Base-by-base conservation (phyloP, 2,888 invertebrate species). In the Mamestra brassicae region DNA sequence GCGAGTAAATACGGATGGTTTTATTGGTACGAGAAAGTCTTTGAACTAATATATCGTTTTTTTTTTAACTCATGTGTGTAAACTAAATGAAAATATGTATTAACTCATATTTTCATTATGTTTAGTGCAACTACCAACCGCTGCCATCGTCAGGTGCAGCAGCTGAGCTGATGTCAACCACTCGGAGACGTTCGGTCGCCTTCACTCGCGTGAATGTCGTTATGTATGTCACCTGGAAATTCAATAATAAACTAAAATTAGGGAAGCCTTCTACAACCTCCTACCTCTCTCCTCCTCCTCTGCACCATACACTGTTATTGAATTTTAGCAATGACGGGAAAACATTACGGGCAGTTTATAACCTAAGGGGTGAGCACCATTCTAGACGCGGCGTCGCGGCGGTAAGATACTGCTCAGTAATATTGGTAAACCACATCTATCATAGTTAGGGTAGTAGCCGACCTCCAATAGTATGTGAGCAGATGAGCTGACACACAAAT, bases 141-240 rank as follows among this genome's bases (percentile, higher is more conserved):
- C 71, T 54, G 64, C 60, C 69, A 34, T 69, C 67, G 4, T 76
- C 72, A 1, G 74, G 68, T 5, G 81, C 72, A 1, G 74, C 69
- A 6, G 81, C 78, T 0, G 92, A 89, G 73, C 89, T 90, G 73
- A 93, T 87, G 66, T 92, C 88, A 17, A 92, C 80, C 61, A 86
- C 85, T 4, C 79, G 88, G 7, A 94, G 87, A 4, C 85, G 87
- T 4, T 81, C 81, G 15, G 62, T 71, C 17, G 83, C 73, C 36
- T 79, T 74, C 62, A 89, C 76, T 67, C 86, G 78, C 3, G 91
- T 90, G 26, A 80, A 88, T 4, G 91, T 88, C 2, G 92, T 90
- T 73, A 93, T 87, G 81, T 91, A 93, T 4, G 94, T 93, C 54
- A 94, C 93, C 94, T 94, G 84, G 0, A 74, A 81, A 38, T 26